Percentiles rank a stretch among this genome's conserved stretches.
Evolutionary conservation across 2,888 invertebrate genomes (phyloP).

Genomic region (Byasa hedistus): DNA sequence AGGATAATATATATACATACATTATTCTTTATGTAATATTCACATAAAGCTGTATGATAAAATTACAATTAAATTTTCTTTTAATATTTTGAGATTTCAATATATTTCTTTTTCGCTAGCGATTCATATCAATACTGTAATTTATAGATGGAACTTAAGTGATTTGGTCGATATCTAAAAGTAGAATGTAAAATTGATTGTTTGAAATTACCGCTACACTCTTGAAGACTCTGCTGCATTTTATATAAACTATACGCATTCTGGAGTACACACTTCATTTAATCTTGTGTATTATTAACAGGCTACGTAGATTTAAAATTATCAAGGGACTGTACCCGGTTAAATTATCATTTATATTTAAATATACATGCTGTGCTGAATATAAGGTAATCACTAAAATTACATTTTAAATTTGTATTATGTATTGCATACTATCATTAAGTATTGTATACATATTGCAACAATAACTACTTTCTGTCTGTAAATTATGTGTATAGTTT

Average conservation of each 20-base stretch:
- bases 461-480: too few relatives aligned
- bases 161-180: neutral
- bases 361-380: neutral
- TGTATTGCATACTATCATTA: neutral
- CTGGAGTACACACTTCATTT: slow-evolving; percentile 17
- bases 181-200: neutral
- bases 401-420: neutral
- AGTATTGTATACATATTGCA: too few relatives aligned
- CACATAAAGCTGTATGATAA: too few relatives aligned
- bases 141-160: neutral
- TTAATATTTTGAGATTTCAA: too few relatives aligned
- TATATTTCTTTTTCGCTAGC: too few relatives aligned
- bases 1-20: neutral
- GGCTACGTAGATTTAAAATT: slow-evolving; percentile 4
- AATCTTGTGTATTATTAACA: slow-evolving; percentile 11
- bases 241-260: slow-evolving; percentile 10
- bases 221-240: neutral
- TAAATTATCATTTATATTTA: neutral
- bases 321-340: slow-evolving; percentile 11
- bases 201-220: slow-evolving; percentile 7
- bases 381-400: neutral
- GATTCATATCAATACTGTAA: neutral
- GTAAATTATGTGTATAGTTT: too few relatives aligned
- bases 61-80: too few relatives aligned
- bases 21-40: too few relatives aligned